phyloP scores from a whole-genome alignment of 1,140 invertebrate genomes.

The Euura lappo region DNA sequence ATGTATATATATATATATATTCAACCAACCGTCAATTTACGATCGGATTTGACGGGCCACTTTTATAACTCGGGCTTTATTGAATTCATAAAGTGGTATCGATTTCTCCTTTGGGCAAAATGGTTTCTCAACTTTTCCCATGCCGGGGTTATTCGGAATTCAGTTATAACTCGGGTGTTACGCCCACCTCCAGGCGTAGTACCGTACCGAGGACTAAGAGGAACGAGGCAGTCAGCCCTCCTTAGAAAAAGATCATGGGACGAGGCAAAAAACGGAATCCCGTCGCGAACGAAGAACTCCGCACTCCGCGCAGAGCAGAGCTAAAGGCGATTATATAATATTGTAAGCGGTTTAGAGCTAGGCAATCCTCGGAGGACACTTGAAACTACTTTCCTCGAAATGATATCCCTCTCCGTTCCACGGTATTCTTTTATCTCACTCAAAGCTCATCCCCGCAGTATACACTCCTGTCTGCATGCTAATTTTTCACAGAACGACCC shows the following conservation, averaged over 20 bases:
- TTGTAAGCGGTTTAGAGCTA: slow-evolving; percentile 12
- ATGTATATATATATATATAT: background rate
- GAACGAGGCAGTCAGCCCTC: background rate
- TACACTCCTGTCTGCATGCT: background rate
- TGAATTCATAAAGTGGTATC: slow-evolving; percentile 13
- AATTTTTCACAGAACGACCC: background rate
- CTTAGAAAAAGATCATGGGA: background rate
- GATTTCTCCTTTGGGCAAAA: slow-evolving; percentile 12
- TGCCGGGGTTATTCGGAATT: slow-evolving; percentile 1
- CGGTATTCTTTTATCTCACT: background rate
- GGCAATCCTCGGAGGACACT: slow-evolving; percentile 10
- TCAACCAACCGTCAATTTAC: slow-evolving; percentile 4
- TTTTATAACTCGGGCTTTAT: slow-evolving; percentile 3
- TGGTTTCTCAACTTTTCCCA: slow-evolving; percentile 10
- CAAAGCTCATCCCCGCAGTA: background rate
- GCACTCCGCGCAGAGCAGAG: background rate
- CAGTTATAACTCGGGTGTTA: slow-evolving; percentile 12
- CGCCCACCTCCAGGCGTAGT: background rate
- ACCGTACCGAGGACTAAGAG: background rate
- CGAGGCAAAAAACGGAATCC: background rate
- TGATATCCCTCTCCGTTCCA: background rate
- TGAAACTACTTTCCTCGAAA: slow-evolving; percentile 7
- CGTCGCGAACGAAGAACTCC: slow-evolving; percentile 1
- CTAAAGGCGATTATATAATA: slow-evolving; percentile 12
- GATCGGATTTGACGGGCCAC: slow-evolving; percentile 1